A percentile compares a stretch with the other conserved stretches of the same genome.
phyloP scores from a whole-genome alignment of 2,888 invertebrate species.

The Eupelmus urozonus region DNA sequence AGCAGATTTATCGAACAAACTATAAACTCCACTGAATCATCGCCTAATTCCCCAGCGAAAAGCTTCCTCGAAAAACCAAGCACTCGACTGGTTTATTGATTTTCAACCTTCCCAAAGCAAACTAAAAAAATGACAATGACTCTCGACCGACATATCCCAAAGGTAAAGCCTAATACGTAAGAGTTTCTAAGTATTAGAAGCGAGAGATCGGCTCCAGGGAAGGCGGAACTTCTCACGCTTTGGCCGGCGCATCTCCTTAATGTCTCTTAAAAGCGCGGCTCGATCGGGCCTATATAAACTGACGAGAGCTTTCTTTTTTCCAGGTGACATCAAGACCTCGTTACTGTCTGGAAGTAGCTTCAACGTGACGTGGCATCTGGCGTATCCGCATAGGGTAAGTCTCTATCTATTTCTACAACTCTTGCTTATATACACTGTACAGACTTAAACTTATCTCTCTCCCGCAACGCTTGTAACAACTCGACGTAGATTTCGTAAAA shows the following conservation, averaged over 20 bases:
- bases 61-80: no score
- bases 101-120: no score
- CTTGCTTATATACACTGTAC: slow-evolving; percentile 1
- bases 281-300: slow-evolving; percentile 29
- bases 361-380: slow-evolving; percentile 95
- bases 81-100: no score
- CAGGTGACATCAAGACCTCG: slow-evolving; percentile 89
- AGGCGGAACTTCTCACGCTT: slow-evolving; percentile 26
- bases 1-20: no score
- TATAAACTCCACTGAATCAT: no score
- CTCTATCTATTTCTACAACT: neutral
- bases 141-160: no score
- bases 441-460: neutral
- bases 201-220: no score
- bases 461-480: neutral
- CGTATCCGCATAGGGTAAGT: slow-evolving; percentile 93
- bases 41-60: no score
- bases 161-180: no score
- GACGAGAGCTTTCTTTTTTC: slow-evolving; percentile 64
- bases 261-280: no score
- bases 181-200: no score
- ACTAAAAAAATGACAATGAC: no score
- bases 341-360: slow-evolving; percentile 89
- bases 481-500: neutral
- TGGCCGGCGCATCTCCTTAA: slow-evolving; percentile 12